Base-by-base conservation (phyloP, 2,888 invertebrate species). In the Ophioninae sp. region DNA sequence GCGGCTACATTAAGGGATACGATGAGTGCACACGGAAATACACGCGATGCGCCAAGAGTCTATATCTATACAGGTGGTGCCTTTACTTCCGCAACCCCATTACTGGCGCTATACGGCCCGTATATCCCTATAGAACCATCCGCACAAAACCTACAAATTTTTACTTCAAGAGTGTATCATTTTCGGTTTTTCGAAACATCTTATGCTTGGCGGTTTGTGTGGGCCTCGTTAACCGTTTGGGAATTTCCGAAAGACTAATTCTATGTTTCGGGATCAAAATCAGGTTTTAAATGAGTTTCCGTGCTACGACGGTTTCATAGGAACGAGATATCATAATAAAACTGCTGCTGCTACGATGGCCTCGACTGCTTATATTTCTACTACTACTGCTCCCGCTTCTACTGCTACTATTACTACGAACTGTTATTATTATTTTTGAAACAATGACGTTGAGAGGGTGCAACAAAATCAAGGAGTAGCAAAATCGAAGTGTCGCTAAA, bases 1-100 rank as follows among this genome's bases (percentile, higher is more conserved):
- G 74, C 64, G 61, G 77, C 77, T 82, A 76, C 85, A 85, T 82
- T 85, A 85, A 84, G 84, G 72, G 82, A 84, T 85, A 84, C 85
- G 82, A 84, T 82, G 82, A 77, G 80, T 78, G 59, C 75, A 59
- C 68, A 67, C 39, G 68, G 67, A 74, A 67, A 68, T 59, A 74
- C 73, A 37, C 73, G 44, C 44, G 10, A 44, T 13, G 13, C 2
- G 67, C 57, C 13, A n/a, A n/a, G 64, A 39, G 57, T 61, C 50
- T 64, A 68, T 57, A 75, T 69, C 59, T 74, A 70, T 70, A 64
- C 23, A 44, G 44, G 44, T 5, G 44, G 44, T 5, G 13, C 30
- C 30, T 44, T 64, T 72, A 20, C 72, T 37, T 10, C 8, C 59
- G 7, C 41, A 64, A 8, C n/a, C 59, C 73, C 62, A 64, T 74